phyloP scores from a whole-genome alignment of 2,113 vertebrate species.

The Eulemur rufifrons region DNA sequence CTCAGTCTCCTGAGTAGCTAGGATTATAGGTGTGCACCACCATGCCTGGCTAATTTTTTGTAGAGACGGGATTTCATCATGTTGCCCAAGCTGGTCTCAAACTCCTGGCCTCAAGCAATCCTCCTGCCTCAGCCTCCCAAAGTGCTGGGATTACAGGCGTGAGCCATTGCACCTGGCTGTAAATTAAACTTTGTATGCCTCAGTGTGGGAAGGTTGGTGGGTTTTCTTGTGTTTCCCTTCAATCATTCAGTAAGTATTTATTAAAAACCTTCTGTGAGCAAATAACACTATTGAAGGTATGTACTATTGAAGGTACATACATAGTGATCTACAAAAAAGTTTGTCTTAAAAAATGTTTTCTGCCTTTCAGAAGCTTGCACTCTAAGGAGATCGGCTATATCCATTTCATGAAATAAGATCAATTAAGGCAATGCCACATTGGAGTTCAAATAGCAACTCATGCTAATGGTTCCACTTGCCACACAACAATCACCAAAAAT shows the following conservation, averaged over 20 bases:
- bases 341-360: background rate
- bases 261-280: background rate
- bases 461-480: background rate
- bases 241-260: constrained; percentile 3
- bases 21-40: too few species aligned
- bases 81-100: too few species aligned
- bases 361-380: background rate
- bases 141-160: too few species aligned
- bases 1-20: too few species aligned
- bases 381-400: background rate
- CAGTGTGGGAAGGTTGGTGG: background rate
- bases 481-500: background rate
- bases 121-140: too few species aligned
- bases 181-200: constrained; percentile 1
- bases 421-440: background rate
- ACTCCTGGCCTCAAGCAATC: too few species aligned
- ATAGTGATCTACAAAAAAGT: background rate
- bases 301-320: background rate
- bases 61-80: too few species aligned
- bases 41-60: too few species aligned
- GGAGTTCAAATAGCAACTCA: background rate
- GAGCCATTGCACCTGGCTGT: too few species aligned
- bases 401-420: background rate
- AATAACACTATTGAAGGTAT: background rate
- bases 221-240: background rate